These are phyloP conservation scores for Polyommatus icarus DNA, from an alignment of 2,888 invertebrate species.

Conservation along the genomic window DNA sequence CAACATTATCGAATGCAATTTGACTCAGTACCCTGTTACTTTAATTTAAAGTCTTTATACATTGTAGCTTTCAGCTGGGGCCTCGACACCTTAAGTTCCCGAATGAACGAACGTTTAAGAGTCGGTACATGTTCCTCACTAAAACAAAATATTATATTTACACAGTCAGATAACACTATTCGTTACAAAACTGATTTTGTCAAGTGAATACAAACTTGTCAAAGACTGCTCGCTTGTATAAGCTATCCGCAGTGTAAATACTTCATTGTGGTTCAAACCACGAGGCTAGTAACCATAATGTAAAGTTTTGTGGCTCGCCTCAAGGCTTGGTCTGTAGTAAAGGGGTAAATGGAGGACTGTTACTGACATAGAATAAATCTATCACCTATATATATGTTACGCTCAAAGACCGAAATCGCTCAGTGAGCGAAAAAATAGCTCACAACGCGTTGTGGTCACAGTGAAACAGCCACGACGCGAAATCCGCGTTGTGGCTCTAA, in stretches of 20 bases:
- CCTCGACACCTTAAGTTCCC: background rate
- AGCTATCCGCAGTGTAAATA: background rate
- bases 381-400: too few relatives aligned
- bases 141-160: background rate
- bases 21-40: background rate
- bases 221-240: background rate
- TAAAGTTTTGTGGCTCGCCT: background rate
- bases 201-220: background rate
- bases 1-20: background rate
- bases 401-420: too few relatives aligned
- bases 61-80: conserved; percentile 27
- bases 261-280: too few relatives aligned
- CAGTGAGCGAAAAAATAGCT: too few relatives aligned
- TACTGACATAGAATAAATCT: background rate
- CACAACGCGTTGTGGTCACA: too few relatives aligned
- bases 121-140: background rate
- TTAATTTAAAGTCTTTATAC: conserved; percentile 1
- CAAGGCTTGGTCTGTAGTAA: too few relatives aligned
- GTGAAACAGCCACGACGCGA: too few relatives aligned
- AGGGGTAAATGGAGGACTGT: background rate
- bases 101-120: background rate
- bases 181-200: background rate
- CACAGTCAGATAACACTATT: background rate
- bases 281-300: too few relatives aligned
- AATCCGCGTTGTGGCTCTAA: too few relatives aligned